phyloP scores from a whole-genome alignment of 2,888 invertebrate species.

The Torymus tubicola region DNA sequence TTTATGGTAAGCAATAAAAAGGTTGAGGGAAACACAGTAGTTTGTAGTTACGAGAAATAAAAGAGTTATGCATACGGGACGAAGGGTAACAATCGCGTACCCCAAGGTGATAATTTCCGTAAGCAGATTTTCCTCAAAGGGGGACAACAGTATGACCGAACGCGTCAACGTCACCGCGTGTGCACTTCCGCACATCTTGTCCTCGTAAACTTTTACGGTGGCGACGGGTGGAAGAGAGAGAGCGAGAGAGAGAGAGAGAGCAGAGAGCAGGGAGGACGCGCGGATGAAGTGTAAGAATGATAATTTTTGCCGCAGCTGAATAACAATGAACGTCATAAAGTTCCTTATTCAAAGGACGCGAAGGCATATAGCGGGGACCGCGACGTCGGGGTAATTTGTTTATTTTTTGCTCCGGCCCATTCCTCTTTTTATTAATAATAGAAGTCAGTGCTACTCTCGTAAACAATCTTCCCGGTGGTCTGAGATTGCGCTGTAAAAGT shows the following conservation, averaged over 20 bases:
- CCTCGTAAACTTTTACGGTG: slow-evolving; percentile 40
- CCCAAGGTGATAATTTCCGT: too few relatives aligned
- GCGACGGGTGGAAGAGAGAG: background rate
- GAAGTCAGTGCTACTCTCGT: background rate
- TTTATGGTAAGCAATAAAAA: too few relatives aligned
- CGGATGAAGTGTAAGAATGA: slow-evolving; percentile 21
- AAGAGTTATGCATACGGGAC: too few relatives aligned
- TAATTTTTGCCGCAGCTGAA: slow-evolving; percentile 49
- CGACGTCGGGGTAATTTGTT: slow-evolving; percentile 16
- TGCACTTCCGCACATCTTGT: background rate
- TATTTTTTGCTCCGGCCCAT: background rate
- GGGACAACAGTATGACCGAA: background rate
- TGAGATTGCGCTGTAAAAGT: slow-evolving; percentile 13
- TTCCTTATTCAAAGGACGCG: background rate
- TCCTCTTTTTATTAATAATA: slow-evolving; percentile 25
- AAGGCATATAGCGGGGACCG: background rate
- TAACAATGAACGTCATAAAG: slow-evolving; percentile 45
- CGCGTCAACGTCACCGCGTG: background rate
- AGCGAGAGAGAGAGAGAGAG: too few relatives aligned
- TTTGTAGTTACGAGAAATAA: too few relatives aligned
- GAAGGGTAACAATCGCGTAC: too few relatives aligned
- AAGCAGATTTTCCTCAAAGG: background rate
- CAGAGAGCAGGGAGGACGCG: too few relatives aligned
- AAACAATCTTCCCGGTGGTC: too few relatives aligned
- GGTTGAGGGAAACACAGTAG: too few relatives aligned